phyloP scores from a whole-genome alignment of 1,140 invertebrate genomes.

The Whitmania pigra region DNA sequence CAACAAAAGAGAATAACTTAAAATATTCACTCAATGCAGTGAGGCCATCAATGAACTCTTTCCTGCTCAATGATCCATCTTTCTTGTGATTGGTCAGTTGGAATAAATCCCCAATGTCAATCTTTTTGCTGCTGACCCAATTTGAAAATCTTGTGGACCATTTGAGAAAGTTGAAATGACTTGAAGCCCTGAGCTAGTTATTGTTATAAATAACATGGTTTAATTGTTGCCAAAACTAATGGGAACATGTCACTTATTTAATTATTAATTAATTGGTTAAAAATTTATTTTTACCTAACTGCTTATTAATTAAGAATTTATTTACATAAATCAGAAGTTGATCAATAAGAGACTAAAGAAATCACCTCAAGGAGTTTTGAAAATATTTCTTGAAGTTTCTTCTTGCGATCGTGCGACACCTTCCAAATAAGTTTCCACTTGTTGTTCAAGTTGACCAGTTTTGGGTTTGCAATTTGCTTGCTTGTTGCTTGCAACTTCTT shows the following conservation, averaged over 20 bases:
- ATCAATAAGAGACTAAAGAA: background rate
- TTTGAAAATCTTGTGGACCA: slow-evolving; percentile 89
- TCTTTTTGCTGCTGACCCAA: slow-evolving; percentile 98
- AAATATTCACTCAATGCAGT: slow-evolving; percentile 34
- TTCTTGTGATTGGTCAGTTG: slow-evolving; percentile 96
- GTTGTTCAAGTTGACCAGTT: slow-evolving; percentile 80
- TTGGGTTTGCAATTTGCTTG: slow-evolving; percentile 28
- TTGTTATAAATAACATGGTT: too few species aligned
- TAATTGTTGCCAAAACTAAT: too few species aligned
- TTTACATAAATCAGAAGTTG: background rate
- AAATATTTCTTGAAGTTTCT: slow-evolving; percentile 77
- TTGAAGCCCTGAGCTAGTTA: slow-evolving; percentile 43
- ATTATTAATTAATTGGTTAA: background rate
- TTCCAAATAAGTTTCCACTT: slow-evolving; percentile 93
- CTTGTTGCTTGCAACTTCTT: background rate
- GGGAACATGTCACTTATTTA: background rate
- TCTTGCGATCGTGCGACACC: slow-evolving; percentile 84
- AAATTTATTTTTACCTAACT: background rate
- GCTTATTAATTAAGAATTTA: background rate
- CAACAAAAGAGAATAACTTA: background rate
- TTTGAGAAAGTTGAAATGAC: slow-evolving; percentile 97
- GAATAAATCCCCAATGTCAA: slow-evolving; percentile 90
- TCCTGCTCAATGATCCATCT: slow-evolving; percentile 82
- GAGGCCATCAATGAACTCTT: slow-evolving; percentile 88
- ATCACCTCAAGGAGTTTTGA: slow-evolving; percentile 68